Evolutionary conservation across 2,113 vertebrate species (phyloP), one percentile per base, ranked within the genome.

Genomic region (Plecotus auritus): DNA sequence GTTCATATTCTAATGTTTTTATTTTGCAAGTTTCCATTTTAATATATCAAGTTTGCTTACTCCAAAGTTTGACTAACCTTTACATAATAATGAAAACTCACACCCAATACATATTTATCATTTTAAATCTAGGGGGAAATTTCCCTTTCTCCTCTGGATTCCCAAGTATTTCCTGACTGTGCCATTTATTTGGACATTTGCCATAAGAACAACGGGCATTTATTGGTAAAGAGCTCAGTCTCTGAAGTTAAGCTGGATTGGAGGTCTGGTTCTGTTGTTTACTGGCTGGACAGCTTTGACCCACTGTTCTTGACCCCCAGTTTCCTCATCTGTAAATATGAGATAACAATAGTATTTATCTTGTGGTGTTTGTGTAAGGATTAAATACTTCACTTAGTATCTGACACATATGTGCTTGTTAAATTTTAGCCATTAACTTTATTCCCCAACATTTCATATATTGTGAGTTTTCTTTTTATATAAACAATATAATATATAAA

Each of bases 11-110:
- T 76, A 91, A 91, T 95, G 66, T 77, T 94, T 93, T 69, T 80
- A 49, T 86, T 94, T 72, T 87, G 23, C 9, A 80, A 93, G 54
- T 93, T 93, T 93, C 51, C 20, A 84, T 84, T 94, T 97, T 94
- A 88, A 86, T 70, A 87, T 93, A 91, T 37, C 47, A 90, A 45
- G 40, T 67, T 89, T 93, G n/a, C n/a, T 91, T 93, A 78, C 32
- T 93, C 22, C n/a, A 85, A 95, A 94, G 32, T 86, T 89, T 23
- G 61, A 76, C 56, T 85, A 91, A 93, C 45, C 40, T 86, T 97
- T 94, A 87, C 42, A 91, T 87, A 94, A 91, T 73, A 96, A 92
- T 93, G 18, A 91, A 96, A 95, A 85, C 18, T 47, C n/a, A 93
- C 23, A 80, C 3, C 9, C 5, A 92, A 67, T 67, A 51, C 64